These are phyloP conservation scores for Lepus europaeus DNA, from an alignment of 2,113 vertebrate genomes.

Conservation along the genomic window DNA sequence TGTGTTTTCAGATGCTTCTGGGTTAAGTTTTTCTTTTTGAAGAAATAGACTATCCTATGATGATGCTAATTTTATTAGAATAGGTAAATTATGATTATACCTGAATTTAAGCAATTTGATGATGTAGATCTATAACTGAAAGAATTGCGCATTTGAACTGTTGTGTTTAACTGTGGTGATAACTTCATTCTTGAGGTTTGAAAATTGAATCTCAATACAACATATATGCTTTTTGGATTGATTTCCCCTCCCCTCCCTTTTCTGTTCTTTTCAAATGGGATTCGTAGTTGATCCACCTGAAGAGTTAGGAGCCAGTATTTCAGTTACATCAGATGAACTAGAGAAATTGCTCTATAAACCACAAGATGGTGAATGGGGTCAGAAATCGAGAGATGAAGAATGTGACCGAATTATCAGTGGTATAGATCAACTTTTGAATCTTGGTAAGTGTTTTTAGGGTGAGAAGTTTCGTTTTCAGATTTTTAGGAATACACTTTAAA, in stretches of 20 bases:
- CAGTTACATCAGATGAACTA: conserved; percentile 94
- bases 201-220: background rate
- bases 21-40: background rate
- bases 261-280: background rate
- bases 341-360: conserved; percentile 95
- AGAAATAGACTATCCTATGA: background rate
- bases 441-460: conserved; percentile 87
- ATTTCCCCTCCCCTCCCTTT: background rate
- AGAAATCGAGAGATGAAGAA: conserved; percentile 91
- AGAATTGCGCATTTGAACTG: background rate
- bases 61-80: background rate
- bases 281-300: conserved; percentile 92
- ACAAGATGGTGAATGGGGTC: conserved; percentile 94
- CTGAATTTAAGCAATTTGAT: background rate
- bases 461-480: background rate
- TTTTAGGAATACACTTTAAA: background rate
- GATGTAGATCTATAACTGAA: background rate
- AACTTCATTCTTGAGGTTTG: background rate
- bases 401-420: conserved; percentile 93
- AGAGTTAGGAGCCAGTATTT: conserved; percentile 92
- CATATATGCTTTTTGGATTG: background rate
- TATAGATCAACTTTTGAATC: conserved; percentile 94
- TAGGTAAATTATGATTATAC: background rate
- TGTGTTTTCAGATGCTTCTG: background rate
- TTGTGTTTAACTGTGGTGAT: background rate